A percentile compares a stretch with the other conserved stretches of the same genome.
Evolutionary conservation across 2,113 vertebrate genomes (phyloP).

Genomic region (Pitta sordida): DNA sequence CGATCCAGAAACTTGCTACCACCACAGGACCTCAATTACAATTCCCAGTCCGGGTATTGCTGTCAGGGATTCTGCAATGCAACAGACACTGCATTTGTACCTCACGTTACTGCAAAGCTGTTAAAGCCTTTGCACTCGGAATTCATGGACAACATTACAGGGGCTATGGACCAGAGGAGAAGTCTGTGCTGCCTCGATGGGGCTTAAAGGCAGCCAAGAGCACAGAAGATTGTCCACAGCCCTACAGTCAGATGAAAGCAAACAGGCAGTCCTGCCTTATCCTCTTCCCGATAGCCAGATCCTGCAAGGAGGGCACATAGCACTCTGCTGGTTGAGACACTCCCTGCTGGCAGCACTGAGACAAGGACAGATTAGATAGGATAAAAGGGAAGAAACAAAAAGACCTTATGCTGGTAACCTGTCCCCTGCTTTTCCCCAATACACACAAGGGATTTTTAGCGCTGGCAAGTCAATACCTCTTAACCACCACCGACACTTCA

Average conservation of each 20-base stretch:
- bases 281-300: background rate
- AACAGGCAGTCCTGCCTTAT: background rate
- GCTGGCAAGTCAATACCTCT: background rate
- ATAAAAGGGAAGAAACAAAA: background rate
- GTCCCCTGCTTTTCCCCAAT: background rate
- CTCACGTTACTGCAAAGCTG: background rate
- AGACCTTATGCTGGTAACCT: background rate
- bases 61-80: constrained; percentile 52
- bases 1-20: constrained; percentile 8
- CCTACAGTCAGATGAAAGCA: background rate
- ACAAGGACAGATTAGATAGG: background rate
- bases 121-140: constrained; percentile 16
- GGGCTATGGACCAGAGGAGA: background rate
- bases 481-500: background rate
- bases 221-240: background rate
- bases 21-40: constrained; percentile 40
- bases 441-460: background rate
- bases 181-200: background rate
- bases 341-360: background rate
- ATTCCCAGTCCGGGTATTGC: constrained; percentile 19
- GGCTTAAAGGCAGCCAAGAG: background rate
- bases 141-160: background rate
- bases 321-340: background rate
- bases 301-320: background rate
- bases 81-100: constrained; percentile 41